Evolutionary conservation across 2,797 vertebrate species (phyloP), one percentile per base, ranked within the genome.

Genomic region (Clarias laeviceps): DNA sequence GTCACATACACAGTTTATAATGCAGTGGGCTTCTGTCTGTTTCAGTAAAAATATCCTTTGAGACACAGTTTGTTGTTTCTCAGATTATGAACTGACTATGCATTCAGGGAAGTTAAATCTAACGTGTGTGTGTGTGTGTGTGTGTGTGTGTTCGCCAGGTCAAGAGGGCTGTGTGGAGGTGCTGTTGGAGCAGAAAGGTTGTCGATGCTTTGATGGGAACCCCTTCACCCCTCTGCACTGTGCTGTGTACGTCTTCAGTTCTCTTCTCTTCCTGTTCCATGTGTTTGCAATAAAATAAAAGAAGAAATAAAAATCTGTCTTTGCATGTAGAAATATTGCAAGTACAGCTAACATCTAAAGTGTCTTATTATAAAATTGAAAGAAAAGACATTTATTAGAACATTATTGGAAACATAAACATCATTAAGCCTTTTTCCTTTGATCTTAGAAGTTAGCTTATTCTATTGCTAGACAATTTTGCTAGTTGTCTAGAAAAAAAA

Each of bases 111-210:
- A 37, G 5, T 17, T 3, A 73, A 54, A 18, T 73, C n/a, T 17
- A 22, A 22, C 8, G 27, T 50, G 27, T 62, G 18, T 65, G 5
- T 72, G 18, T 54, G 9, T 56, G n/a, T 9, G 1, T 78, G 17
- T 22, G 9, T 57, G 27, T 77, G 73, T 77, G 29, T 77, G 69
- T 32, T 85, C 93, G 22, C 40, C 80, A 99, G 98, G 98, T 93
- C 97, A 99, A 80, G 98, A 99, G 90, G 96, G 95, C 83, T 99
- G 98, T 91, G 96, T 98, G 82, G 98, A 99, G 94, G 97, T 99
- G 77, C 94, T 99, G 84, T 90, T 99, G 93, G 98, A 99, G 93
- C 98, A 98, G 92, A 97, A 96, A 89, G 93, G 94, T 82, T 97
- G 97, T 87, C 96, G 94, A 27, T 94, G 94, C 61, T 97, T 98